Evolutionary conservation across 2,888 invertebrate species (phyloP).

Genomic region (Drosophila kanekoi): DNA sequence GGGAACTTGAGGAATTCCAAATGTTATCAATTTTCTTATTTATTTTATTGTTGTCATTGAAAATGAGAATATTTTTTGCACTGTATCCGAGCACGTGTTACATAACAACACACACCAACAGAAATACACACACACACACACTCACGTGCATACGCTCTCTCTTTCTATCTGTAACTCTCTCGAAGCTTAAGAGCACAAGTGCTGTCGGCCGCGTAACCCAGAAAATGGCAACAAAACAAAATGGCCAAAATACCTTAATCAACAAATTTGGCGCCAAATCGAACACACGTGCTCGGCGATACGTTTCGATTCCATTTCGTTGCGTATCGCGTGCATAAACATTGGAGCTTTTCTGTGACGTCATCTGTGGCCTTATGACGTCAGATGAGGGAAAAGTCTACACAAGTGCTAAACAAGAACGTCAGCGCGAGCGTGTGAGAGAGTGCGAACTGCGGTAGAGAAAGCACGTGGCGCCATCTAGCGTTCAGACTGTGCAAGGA

Average conservation of each 20-base stretch:
- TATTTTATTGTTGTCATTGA: no score
- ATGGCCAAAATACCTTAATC: conserved; percentile 40
- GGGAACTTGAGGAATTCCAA: no score
- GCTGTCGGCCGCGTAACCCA: conserved; percentile 67
- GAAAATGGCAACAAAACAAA: conserved; percentile 66
- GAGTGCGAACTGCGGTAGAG: neutral
- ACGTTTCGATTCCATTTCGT: conserved; percentile 44
- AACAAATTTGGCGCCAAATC: conserved; percentile 77
- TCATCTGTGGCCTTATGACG: conserved; percentile 67
- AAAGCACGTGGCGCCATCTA: conserved; percentile 39
- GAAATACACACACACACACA: neutral
- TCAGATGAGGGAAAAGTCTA: conserved; percentile 56
- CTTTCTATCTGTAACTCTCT: conserved; percentile 3
- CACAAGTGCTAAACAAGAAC: conserved; percentile 30
- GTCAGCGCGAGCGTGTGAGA: neutral
- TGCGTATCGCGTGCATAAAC: conserved; percentile 63
- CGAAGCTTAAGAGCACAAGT: conserved; percentile 20
- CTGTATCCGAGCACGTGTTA: conserved; percentile 66
- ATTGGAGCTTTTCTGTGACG: conserved; percentile 74
- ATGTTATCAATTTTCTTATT: no score
- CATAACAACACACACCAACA: conserved; percentile 49
- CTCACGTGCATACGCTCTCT: neutral
- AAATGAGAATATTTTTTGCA: conserved; percentile 4
- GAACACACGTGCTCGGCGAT: conserved; percentile 51
- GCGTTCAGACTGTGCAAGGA: neutral